Evolutionary conservation across 2,113 vertebrate genomes (phyloP).

Genomic region (Pluvialis apricaria): DNA sequence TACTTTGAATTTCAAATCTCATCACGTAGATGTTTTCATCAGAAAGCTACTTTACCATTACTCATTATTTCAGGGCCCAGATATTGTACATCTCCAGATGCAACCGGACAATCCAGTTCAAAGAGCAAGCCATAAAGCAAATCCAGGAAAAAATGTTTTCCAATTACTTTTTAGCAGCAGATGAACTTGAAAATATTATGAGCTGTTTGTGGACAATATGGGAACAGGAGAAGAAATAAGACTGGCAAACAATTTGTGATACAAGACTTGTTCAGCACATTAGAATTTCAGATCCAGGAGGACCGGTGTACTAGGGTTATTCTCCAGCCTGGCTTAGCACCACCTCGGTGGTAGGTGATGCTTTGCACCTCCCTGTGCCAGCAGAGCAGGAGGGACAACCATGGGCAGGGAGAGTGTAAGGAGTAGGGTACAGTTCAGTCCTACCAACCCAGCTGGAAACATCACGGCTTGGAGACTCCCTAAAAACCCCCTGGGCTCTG

Average conservation of each 20-base stretch:
- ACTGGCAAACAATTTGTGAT: not conserved
- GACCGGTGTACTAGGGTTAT: not conserved
- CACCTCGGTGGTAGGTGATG: not conserved
- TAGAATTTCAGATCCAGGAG: not conserved
- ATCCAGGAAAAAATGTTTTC: not conserved
- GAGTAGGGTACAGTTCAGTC: not conserved
- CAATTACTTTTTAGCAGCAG: not conserved
- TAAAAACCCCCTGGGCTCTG: not conserved
- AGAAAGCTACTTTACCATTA: not conserved
- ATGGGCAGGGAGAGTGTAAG: not conserved
- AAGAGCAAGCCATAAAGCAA: not conserved
- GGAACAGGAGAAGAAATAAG: not conserved
- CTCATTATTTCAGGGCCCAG: not conserved
- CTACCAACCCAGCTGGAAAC: not conserved
- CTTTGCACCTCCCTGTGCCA: not conserved
- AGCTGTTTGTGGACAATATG: not conserved
- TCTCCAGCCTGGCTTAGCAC: not conserved
- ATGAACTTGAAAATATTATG: not conserved
- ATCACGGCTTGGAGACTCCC: not conserved
- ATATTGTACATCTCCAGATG: not conserved
- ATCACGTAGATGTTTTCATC: not conserved
- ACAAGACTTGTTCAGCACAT: not conserved
- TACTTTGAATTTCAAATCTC: not conserved
- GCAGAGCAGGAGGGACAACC: not conserved
- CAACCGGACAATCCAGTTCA: not conserved